Percentiles rank a stretch among this genome's conserved stretches.
Evolutionary conservation across 1,140 invertebrate species (phyloP).

Genomic region (Dinoponera quadriceps): DNA sequence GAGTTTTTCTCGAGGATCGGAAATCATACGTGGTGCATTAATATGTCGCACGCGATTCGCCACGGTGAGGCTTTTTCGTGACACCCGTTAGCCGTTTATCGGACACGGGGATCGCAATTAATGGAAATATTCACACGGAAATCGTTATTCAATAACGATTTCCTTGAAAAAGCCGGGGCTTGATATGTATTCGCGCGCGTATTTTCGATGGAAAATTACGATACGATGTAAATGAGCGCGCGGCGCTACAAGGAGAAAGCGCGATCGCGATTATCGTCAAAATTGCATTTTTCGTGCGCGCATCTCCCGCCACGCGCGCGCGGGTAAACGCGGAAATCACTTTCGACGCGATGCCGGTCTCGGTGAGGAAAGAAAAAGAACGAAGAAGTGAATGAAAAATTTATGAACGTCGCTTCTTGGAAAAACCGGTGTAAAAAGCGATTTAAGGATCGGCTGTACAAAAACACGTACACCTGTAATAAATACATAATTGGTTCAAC

Average conservation of each 20-base stretch:
- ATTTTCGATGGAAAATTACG: slow-evolving; percentile 54
- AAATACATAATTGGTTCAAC: too few relatives aligned
- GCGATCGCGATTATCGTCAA: slow-evolving; percentile 49
- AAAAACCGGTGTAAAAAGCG: background rate
- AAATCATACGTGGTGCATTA: too few relatives aligned
- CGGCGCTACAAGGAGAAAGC: slow-evolving; percentile 39
- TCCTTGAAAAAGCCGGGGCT: slow-evolving; percentile 24
- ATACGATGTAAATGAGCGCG: slow-evolving; percentile 49
- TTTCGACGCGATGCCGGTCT: background rate
- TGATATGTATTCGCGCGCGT: slow-evolving; percentile 42
- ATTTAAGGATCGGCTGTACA: too few relatives aligned
- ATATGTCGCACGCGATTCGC: too few relatives aligned
- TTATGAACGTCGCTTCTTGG: background rate
- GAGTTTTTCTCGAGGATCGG: too few relatives aligned
- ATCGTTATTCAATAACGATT: slow-evolving; percentile 44
- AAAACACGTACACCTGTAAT: too few relatives aligned
- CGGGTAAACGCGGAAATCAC: slow-evolving; percentile 18
- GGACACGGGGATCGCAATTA: slow-evolving; percentile 23
- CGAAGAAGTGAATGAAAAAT: background rate
- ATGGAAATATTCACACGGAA: slow-evolving; percentile 41
- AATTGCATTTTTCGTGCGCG: slow-evolving; percentile 49
- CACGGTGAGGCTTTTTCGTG: slow-evolving; percentile 2
- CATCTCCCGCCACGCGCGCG: slow-evolving; percentile 12
- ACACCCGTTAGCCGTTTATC: slow-evolving; percentile 29
- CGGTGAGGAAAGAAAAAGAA: background rate